Base-by-base conservation (phyloP, 2,113 vertebrate genomes). In the Corydoras maculifer region DNA sequence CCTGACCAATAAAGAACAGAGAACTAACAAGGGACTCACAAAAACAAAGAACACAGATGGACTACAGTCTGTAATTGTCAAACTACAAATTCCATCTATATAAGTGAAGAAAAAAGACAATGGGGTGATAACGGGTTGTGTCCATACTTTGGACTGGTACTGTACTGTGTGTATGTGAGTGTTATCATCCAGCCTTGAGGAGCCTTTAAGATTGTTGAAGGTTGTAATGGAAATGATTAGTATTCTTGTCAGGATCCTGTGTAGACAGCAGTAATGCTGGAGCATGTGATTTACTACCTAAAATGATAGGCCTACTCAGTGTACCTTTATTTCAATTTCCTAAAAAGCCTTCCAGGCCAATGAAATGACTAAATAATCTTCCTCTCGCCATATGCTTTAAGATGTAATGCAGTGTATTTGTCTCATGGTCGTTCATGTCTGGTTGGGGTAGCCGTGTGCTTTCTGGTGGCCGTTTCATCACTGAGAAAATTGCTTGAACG, bases 401-500 rank as follows among this genome's bases (percentile, higher is more conserved):
- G 59, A 43, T 60, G 14, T 67, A 62, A 59, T 60, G 62, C 58
- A 25, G 51, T 59, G 9, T 70, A 35, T 70, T 69, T 63, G 43
- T 65, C 64, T 51, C 59, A 53, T 12, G 10, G 6, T 58, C 15
- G 35, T 43, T 53, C 51, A 5, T 35, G 50, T 25, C 9, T 60
- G 61, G 48, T 31, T 59, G 10, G 30, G 58, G 50, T 68, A 32
- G 58, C 59, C 50, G 30, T 53, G 53, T 43, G 62, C 18, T 59
- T 57, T 50, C 11, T 13, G 48, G 60, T 14, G 53, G 48, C 67
- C 68, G 72, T 70, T 70, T 43, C 68, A 74, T 74, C 68, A 55
- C 65, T 3, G 13, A 51, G 69, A n/a, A 63, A 55, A 74, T 64
- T 60, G 62, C 58, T 66, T n/a, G 57, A 49, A 35, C 55, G 30